Base-by-base conservation (phyloP, 1,140 invertebrate species). In the Drepana arcuata region DNA sequence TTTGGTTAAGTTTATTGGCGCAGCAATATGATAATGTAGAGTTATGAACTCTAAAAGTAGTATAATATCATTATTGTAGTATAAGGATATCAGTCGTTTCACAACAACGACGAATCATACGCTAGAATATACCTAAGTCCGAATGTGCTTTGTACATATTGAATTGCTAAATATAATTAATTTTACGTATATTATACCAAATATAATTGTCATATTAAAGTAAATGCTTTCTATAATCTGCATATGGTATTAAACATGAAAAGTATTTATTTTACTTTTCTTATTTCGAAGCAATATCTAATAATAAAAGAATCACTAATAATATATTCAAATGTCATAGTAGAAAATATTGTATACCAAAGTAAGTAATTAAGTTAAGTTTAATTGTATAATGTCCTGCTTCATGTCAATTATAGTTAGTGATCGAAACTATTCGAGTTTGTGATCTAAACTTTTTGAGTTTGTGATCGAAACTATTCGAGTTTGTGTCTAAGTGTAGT, bases 81-180 rank as follows among this genome's bases (percentile, higher is more conserved):
- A 21, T 21, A 21, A 21, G 4, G 9, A 5, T 10, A 10, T 47
- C 49, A 48, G 69, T 75, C 62, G 70, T 69, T 41, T 14, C 11
- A 31, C 33, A 4, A 75, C 69, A 10, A 26, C 21, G 69, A 78
- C 65, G 46, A 62, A 69, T 75, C 77, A 81, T 81, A 77, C 69
- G 77, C 77, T 81, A 81, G 77, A 78, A 73, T 74, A 74, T 71
- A 78, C 77, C 77, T 81, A 81, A 81, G 77, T 74, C 57, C 56
- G 42, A 70, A 58, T 53, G 42, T 60, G 71, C 73, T 78, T 78
- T 81, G 73, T 78, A 81, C 56, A 62, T 67, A 47, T 48, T 67
- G 60, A 35, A 50, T n/a, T n/a, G n/a, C n/a, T n/a, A n/a, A n/a
- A n/a, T n/a, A n/a, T n/a, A n/a, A n/a, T n/a, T n/a, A n/a, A n/a